Evolutionary conservation across 2,888 invertebrate genomes (phyloP), one percentile per base, ranked within the genome.

Genomic region (Oegoconia quadripuncta): DNA sequence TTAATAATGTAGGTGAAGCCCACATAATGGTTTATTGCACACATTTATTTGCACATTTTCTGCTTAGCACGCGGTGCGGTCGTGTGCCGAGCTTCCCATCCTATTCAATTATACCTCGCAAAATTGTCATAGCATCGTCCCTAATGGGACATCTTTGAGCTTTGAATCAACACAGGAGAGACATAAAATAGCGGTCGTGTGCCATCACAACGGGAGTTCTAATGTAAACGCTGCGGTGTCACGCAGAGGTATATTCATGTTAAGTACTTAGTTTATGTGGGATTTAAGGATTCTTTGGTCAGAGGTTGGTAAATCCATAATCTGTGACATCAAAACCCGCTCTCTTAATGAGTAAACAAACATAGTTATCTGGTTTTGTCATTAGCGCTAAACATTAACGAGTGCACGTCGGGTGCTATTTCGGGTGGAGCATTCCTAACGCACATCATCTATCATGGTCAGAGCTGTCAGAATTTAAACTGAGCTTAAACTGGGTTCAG

Each of bases 61-160:
- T 65, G n/a, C 54, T 55, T 51, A 55, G 50, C 54, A 51, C 51
- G 55, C 50, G 51, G 61, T 50, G 55, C 48, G 66, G 79, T 72
- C 84, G 80, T 79, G 83, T 82, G 86, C 63, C 74, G 58, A 50
- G 55, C 59, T 71, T 73, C 74, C 74, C 77, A 71, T 64, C 72
- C 82, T 76, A 80, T 86, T 86, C 82, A 86, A 87, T 86, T 84
- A 84, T 63, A 62, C 44, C 60, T 53, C 64, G 55, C 65, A 64
- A 76, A 74, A 81, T 77, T 79, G 83, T 78, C 79, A 71, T 61
- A 62, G 74, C 69, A 64, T 73, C 74, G 67, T 68, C 76, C 76
- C 68, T 84, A 83, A 84, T 83, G 81, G 77, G 66, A 64, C 64
- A 68, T 69, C 76, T 75, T 70, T 78, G 71, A 74, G 73, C 75